These are phyloP conservation scores for Linhomoeus sp. DNA, from an alignment of 2,888 invertebrate genomes.

Conservation along the genomic window DNA sequence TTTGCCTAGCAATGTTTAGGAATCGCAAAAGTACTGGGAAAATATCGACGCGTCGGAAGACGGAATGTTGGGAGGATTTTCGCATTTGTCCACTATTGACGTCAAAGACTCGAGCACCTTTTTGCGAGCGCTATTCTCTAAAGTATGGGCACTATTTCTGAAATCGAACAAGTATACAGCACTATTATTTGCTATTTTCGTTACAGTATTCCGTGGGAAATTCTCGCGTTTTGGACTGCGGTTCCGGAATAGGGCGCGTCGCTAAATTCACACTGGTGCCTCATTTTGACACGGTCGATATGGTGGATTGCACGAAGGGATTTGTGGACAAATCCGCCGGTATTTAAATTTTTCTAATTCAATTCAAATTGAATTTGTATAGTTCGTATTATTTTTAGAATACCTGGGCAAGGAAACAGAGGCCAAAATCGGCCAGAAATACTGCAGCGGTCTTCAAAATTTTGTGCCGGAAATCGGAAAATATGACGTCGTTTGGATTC, in stretches of 20 bases:
- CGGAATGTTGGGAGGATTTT: slow-evolving; percentile 85
- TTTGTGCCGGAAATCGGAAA: slow-evolving; percentile 51
- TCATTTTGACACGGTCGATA: slow-evolving; percentile 43
- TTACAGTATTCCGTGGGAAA: slow-evolving; percentile 37
- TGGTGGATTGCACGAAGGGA: slow-evolving; percentile 19
- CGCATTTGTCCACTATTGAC: slow-evolving; percentile 61
- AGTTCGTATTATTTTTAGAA: too few relatives aligned
- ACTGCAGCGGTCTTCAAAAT: slow-evolving; percentile 47
- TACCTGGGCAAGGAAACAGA: slow-evolving; percentile 11
- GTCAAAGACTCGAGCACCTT: slow-evolving; percentile 64
- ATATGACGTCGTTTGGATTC: slow-evolving; percentile 87
- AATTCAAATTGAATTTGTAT: too few relatives aligned
- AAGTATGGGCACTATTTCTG: too few relatives aligned
- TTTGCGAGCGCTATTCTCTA: too few relatives aligned
- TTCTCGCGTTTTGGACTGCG: slow-evolving; percentile 65
- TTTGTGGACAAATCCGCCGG: slow-evolving; percentile 13
- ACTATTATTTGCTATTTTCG: too few relatives aligned
- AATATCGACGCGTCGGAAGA: slow-evolving; percentile 44
- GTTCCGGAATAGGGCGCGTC: slow-evolving; percentile 87
- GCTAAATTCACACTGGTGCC: slow-evolving; percentile 60
- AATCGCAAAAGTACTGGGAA: slow-evolving; percentile 68
- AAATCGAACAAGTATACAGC: too few relatives aligned
- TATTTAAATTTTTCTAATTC: too few relatives aligned
- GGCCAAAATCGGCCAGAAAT: slow-evolving; percentile 8
- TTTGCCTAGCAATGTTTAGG: too few relatives aligned